Evolutionary conservation across 2,113 vertebrate species (phyloP).

Genomic region (Taxidea taxus): DNA sequence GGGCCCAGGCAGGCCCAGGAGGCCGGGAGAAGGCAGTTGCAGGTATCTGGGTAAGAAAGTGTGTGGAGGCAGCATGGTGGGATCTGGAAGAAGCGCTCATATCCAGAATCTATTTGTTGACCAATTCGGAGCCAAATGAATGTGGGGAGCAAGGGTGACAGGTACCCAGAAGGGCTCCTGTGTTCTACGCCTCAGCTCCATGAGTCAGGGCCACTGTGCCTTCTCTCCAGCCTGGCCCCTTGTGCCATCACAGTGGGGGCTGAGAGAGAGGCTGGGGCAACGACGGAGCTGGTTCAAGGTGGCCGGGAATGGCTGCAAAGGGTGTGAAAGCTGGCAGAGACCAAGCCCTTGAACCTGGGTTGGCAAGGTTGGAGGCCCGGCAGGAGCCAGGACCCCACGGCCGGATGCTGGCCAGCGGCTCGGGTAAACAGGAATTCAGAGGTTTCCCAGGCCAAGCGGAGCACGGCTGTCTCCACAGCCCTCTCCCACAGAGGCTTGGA

Average conservation of each 20-base stretch:
- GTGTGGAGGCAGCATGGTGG: no score
- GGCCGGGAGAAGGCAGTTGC: accelerated
- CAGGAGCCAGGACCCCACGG: neutral
- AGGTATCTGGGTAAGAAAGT: neutral
- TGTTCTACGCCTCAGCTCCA: neutral
- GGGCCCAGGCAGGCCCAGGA: neutral
- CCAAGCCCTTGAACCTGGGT: neutral
- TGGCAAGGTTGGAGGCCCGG: neutral
- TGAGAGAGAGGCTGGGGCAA: neutral
- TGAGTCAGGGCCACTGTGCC: neutral
- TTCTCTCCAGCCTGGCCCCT: neutral
- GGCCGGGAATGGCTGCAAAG: accelerated
- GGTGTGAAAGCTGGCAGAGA: neutral
- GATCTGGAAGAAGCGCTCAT: neutral
- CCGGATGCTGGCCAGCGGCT: neutral
- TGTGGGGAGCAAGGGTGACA: neutral
- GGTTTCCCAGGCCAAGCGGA: neutral
- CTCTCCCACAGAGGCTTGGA: constrained; percentile 42
- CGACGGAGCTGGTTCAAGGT: neutral
- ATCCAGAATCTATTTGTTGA: neutral
- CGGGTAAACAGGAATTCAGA: constrained; percentile 42
- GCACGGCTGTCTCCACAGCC: neutral
- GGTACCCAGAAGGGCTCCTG: neutral
- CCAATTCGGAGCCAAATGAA: neutral
- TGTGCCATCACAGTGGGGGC: neutral